Conservation (phyloP, 2,113 vertebrate species). For the Anguilla rostrata region DNA sequence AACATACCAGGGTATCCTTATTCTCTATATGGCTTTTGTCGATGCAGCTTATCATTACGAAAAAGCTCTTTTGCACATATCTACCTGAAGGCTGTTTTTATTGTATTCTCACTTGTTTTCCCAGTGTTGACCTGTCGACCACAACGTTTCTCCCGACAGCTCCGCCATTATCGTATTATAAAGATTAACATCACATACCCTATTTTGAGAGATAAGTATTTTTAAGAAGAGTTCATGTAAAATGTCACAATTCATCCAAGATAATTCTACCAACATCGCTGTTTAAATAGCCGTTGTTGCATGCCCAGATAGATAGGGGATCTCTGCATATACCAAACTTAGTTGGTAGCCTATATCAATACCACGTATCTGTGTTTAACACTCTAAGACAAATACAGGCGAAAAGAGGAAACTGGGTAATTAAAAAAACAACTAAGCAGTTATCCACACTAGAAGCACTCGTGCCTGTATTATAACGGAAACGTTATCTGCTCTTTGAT, state of each 20-base stretch:
- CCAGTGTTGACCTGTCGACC: not conserved
- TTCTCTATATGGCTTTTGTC: no score
- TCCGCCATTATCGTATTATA: not conserved
- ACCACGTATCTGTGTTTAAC: not conserved
- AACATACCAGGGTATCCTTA: no score
- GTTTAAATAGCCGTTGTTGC: not conserved
- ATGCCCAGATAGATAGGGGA: no score
- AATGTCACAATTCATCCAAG: not conserved
- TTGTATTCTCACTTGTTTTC: not conserved
- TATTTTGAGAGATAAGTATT: not conserved
- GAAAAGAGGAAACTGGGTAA: conserved; percentile 15
- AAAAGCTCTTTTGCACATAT: not conserved
- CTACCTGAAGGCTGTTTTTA: not conserved
- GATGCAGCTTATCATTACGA: not conserved
- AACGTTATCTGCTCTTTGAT: not conserved
- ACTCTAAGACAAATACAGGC: not conserved
- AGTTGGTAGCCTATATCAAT: not conserved
- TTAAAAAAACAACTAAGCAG: not conserved
- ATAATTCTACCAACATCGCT: not conserved
- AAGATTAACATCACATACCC: not conserved
- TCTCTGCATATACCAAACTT: no score
- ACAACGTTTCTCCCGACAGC: not conserved
- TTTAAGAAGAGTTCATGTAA: not conserved
- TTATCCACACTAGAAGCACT: not conserved
- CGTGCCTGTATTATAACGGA: not conserved